Percentiles rank a stretch among this genome's conserved stretches.
phyloP scores from a whole-genome alignment of 2,888 invertebrate species.

The Sycophila texana region DNA sequence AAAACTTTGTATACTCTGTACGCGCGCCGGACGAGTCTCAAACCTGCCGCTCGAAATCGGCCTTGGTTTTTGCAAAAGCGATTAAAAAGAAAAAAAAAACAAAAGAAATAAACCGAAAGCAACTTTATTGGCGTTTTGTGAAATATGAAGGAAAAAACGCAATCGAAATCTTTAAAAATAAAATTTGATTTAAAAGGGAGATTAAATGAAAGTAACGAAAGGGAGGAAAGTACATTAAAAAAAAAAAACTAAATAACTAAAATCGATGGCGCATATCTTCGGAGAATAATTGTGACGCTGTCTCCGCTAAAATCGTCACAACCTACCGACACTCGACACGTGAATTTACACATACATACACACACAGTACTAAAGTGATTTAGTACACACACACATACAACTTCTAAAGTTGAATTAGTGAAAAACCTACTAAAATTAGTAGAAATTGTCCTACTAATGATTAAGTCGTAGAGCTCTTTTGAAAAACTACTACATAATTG shows the following conservation, averaged over 20 bases:
- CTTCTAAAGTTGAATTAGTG: no score
- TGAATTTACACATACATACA: slow-evolving; percentile 44
- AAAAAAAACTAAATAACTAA: background rate
- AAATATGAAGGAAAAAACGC: slow-evolving; percentile 2
- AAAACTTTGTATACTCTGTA: slow-evolving; percentile 69
- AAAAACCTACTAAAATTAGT: no score
- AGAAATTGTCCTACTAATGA: no score
- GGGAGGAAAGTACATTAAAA: slow-evolving; percentile 22
- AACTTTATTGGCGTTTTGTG: slow-evolving; percentile 23
- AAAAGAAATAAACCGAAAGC: slow-evolving; percentile 3
- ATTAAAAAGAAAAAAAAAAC: slow-evolving; percentile 12
- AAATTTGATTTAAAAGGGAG: background rate
- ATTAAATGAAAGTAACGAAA: slow-evolving; percentile 46
- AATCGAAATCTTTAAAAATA: background rate
- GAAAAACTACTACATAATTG: no score
- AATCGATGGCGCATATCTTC: slow-evolving; percentile 58
- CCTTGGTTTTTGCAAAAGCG: slow-evolving; percentile 30
- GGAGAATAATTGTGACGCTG: slow-evolving; percentile 46
- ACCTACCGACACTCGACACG: slow-evolving; percentile 9
- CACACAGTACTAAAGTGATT: no score
- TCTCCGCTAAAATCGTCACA: slow-evolving; percentile 44
- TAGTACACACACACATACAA: no score
- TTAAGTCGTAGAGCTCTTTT: no score
- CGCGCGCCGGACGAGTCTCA: slow-evolving; percentile 58
- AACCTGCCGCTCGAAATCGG: slow-evolving; percentile 30